Base-by-base conservation (phyloP, 1,140 invertebrate genomes). In the Zaprionus capensis region DNA sequence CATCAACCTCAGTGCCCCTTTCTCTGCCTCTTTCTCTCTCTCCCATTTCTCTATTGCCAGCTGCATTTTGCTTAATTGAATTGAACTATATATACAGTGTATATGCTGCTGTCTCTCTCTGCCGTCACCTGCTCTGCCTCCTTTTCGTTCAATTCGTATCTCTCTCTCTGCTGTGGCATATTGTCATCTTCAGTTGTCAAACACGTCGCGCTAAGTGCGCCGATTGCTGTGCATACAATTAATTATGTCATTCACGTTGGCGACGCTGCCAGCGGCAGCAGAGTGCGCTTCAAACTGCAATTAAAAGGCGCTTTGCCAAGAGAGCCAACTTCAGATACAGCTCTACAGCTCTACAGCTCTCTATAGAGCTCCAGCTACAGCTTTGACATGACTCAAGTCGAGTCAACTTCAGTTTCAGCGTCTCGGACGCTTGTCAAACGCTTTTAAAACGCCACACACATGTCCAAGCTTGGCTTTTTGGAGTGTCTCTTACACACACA, bases 211-310 rank as follows among this genome's bases (percentile, higher is more conserved):
- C 71, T 88, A 90, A 88, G 84, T 88, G 84, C 80, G 78, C 64
- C 71, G 66, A 65, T 75, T 66, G 70, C 84, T 75, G 69, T 76
- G 67, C 90, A 81, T 80, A 86, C 75, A 78, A 91, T 91, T 91
- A 91, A 91, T 91, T 91, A 91, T 91, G 90, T 91, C 90, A 91
- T 91, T 91, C 90, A 91, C 85, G 90, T 90, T 77, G 76, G 72
- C 78, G 64, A 74, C 68, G 64, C 15, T 44, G 41, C 41, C 34
- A 58, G 38, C 51, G n/a, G 14, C 49, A 38, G n/a, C 49, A 38
- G n/a, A 20, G 14, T 41, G 15, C 28, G 38, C 77, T 72, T 81
- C 72, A 78, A 71, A 77, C 78, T 91, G 87, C 87, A 91, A 91
- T 91, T 91, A 91, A 91, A 90, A 91, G 87, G 87, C 86, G 86